These are phyloP conservation scores for Steinernema khuongi DNA, from an alignment of 1,140 invertebrate genomes.

Conservation along the genomic window DNA sequence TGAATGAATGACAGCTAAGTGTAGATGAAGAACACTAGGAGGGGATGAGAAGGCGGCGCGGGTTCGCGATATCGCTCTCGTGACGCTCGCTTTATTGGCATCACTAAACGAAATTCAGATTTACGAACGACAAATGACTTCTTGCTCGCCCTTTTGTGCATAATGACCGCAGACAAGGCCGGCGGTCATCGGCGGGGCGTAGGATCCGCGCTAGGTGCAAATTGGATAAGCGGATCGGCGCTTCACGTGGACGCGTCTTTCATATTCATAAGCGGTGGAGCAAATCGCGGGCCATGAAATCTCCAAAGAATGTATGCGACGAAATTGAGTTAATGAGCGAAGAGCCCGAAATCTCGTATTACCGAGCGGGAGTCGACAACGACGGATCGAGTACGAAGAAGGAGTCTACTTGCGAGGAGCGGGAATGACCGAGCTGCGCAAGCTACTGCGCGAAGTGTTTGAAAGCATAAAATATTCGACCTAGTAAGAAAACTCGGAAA, in stretches of 20 bases:
- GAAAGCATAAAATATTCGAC: constrained; percentile 15
- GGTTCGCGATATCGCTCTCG: background rate
- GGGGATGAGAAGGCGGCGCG: background rate
- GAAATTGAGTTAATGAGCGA: constrained; percentile 15
- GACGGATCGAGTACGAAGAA: constrained; percentile 12
- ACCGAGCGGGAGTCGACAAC: background rate
- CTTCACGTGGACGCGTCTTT: background rate
- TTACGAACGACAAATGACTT: background rate
- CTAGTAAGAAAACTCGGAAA: constrained; percentile 10
- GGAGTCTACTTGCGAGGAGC: background rate
- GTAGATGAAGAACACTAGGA: background rate
- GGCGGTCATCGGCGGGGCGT: background rate
- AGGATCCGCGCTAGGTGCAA: background rate
- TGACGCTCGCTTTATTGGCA: constrained; percentile 6
- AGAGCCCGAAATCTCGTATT: constrained; percentile 13
- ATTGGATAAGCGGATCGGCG: background rate
- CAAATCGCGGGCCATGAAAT: background rate
- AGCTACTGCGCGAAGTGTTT: constrained; percentile 9
- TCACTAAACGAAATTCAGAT: background rate
- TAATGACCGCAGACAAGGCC: background rate
- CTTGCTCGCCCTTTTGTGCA: background rate
- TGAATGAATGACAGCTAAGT: background rate
- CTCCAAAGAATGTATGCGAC: constrained; percentile 2
- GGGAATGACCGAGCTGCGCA: background rate
- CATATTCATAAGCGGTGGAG: background rate